Base-by-base conservation (phyloP, 2,888 invertebrate species). In the Erynnis tages region DNA sequence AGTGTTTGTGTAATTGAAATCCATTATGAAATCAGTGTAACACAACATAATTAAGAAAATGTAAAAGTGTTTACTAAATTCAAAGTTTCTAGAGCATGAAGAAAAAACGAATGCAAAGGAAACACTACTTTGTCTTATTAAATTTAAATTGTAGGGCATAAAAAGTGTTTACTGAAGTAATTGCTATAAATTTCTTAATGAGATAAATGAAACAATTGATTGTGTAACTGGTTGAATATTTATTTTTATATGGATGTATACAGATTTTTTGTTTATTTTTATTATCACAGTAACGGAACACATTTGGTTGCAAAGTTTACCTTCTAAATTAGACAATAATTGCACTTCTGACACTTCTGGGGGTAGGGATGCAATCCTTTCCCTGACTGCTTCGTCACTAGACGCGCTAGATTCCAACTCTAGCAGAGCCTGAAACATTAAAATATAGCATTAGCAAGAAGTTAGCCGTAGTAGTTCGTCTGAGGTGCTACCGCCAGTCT, bases 381-480 rank as follows among this genome's bases (percentile, higher is more conserved):
- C 97, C 60, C 98, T 90, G 1, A 98, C 96, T 0, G 93, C 93
- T 58, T 97, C 98, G 90, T 98, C 98, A 66, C 97, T 96, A 0
- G 98, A 98, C 1, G 98, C 98, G 54, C 97, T 96, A 69, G 96
- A 97, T 80, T 98, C 98, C 67, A 98, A 89, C 65, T 96, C 96
- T 80, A 95, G 90, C 50, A 95, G 88, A 1, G 93, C 93, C 85
- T 90, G 82, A 2, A 80, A 80, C 21, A 19, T 34, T 7, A 11
- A 37, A 27, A 37, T 13, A 17, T 43, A 32, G 25, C 2, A 2
- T 25, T 13, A 13, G n/a, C n/a, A n/a, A n/a, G n/a, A n/a, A n/a
- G n/a, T n/a, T n/a, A n/a, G n/a, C n/a, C n/a, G n/a, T n/a, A n/a
- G n/a, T n/a, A n/a, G n/a, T n/a, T n/a, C n/a, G n/a, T n/a, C n/a